These are phyloP conservation scores for Pinna nobilis DNA, from an alignment of 1,140 invertebrate genomes.

Conservation along the genomic window DNA sequence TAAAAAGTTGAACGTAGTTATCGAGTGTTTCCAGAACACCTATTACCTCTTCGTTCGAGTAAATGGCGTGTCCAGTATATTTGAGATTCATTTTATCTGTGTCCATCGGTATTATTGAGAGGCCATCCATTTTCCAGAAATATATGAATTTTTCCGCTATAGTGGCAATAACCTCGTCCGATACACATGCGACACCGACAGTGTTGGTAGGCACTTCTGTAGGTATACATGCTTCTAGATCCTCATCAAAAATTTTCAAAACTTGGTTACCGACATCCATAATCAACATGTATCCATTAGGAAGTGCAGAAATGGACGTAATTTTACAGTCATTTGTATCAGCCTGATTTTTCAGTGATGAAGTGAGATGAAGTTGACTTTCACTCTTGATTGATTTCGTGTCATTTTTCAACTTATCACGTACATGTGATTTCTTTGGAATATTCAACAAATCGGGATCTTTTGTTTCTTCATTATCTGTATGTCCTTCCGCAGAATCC, in stretches of 20 bases:
- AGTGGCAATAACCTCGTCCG: constrained; percentile 8
- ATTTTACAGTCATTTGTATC: constrained; percentile 7
- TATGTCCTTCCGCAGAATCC: too few species aligned
- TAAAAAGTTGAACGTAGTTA: constrained; percentile 7
- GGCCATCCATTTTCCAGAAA: constrained; percentile 1
- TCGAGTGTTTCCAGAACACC: constrained; percentile 4
- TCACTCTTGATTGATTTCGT: too few species aligned
- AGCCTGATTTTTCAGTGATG: too few species aligned
- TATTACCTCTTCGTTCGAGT: constrained; percentile 10
- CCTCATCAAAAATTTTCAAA: constrained; percentile 8
- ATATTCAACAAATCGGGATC: too few species aligned
- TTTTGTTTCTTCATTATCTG: too few species aligned
- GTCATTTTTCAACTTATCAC: too few species aligned
- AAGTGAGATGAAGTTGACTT: too few species aligned
- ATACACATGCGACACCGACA: neutral
- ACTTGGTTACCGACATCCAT: constrained; percentile 6
- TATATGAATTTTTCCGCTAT: constrained; percentile 1
- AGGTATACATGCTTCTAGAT: neutral
- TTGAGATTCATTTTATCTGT: constrained; percentile 9
- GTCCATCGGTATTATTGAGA: neutral
- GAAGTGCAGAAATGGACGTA: neutral
- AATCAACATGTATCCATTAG: neutral
- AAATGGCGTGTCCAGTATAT: neutral
- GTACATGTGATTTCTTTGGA: too few species aligned
- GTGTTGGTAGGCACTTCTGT: neutral